Conservation (phyloP, 2,888 invertebrate species). For the Augiades crinisus region DNA sequence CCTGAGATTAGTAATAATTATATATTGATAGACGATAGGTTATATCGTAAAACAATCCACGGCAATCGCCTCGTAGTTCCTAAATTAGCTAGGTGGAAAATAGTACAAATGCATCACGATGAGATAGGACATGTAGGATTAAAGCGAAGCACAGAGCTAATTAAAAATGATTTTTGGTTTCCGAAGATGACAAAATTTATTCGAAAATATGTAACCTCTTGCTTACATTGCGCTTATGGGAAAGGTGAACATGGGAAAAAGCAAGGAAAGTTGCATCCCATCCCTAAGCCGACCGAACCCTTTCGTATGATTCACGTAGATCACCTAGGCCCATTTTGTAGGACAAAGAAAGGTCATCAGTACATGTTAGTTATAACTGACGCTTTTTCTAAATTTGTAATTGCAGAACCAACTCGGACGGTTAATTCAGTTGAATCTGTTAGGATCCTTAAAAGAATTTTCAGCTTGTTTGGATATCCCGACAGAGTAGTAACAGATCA, state of each 20-base stretch:
- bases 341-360: constrained; percentile 27
- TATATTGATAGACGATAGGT: not conserved
- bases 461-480: constrained; percentile 1
- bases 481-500: constrained; percentile 26
- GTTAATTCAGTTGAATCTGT: constrained; percentile 28
- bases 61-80: constrained; percentile 22
- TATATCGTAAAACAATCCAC: not conserved
- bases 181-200: constrained; percentile 47
- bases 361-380: constrained; percentile 32
- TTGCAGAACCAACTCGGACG: constrained; percentile 31
- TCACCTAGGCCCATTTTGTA: constrained; percentile 33
- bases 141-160: too few relatives aligned
- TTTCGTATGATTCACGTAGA: constrained; percentile 32
- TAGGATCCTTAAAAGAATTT: not conserved
- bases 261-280: constrained; percentile 31
- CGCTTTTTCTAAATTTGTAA: constrained; percentile 3
- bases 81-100: not conserved
- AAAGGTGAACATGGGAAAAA: too few relatives aligned
- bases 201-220: constrained; percentile 42
- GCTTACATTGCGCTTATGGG: constrained; percentile 21
- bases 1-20: not conserved
- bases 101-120: constrained; percentile 39
- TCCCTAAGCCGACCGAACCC: constrained; percentile 30
- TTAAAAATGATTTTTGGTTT: constrained; percentile 53
- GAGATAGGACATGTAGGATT: constrained; percentile 47